phyloP scores from a whole-genome alignment of 2,113 vertebrate species.

The Hydropotes inermis region DNA sequence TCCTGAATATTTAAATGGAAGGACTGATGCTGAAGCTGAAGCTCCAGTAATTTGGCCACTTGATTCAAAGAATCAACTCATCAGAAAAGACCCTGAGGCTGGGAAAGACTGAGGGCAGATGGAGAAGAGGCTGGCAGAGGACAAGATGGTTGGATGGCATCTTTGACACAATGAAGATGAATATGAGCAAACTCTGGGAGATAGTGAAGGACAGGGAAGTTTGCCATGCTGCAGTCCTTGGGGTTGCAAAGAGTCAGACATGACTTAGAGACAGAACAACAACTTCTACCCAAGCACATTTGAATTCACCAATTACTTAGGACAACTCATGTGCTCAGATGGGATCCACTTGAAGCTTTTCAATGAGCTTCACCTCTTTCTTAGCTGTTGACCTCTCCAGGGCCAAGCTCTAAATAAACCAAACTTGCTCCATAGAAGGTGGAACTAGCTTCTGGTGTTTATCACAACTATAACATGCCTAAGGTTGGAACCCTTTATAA shows the following conservation, averaged over 20 bases:
- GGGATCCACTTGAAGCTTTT: neutral
- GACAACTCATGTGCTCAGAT: neutral
- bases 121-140: neutral
- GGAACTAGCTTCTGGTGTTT: neutral
- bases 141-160: neutral
- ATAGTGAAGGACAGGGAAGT: neutral
- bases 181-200: neutral
- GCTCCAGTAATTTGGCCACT: neutral
- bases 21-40: neutral
- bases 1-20: neutral
- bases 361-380: neutral
- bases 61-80: neutral
- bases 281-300: neutral
- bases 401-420: neutral
- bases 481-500: neutral
- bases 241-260: neutral
- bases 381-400: neutral
- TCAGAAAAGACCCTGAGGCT: neutral
- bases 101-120: neutral
- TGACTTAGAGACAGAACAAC: neutral
- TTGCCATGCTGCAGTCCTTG: neutral
- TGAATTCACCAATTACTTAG: neutral
- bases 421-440: neutral
- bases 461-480: neutral
- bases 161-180: neutral